Conservation (phyloP, 1,140 invertebrate genomes). For the Anthonomus grandis region DNA sequence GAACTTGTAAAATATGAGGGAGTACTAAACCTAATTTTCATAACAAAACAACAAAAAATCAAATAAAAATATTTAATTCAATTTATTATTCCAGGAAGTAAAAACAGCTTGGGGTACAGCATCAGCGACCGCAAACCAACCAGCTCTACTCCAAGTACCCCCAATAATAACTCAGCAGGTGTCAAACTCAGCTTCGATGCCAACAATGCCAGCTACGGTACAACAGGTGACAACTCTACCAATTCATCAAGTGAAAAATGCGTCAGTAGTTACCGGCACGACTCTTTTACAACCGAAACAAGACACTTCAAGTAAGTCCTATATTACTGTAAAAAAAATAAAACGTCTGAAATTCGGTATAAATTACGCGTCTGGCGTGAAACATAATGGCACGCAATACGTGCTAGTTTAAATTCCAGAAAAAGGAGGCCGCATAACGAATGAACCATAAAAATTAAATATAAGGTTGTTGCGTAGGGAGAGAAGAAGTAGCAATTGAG, state of each 20-base stretch:
- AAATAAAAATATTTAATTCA: background rate
- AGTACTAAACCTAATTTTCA: too few relatives aligned
- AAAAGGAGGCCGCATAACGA: too few relatives aligned
- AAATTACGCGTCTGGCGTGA: too few relatives aligned
- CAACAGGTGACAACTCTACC: slow-evolving; percentile 3
- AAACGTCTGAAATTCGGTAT: too few relatives aligned
- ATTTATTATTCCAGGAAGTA: slow-evolving; percentile 18
- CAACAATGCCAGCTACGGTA: slow-evolving; percentile 10
- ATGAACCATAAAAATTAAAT: too few relatives aligned
- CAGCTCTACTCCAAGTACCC: slow-evolving; percentile 14
- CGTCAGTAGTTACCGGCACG: background rate
- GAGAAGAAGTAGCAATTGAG: too few relatives aligned
- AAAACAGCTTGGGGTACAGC: slow-evolving; percentile 15
- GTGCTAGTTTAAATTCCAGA: too few relatives aligned
- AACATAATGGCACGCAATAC: too few relatives aligned
- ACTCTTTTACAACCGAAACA: slow-evolving; percentile 7
- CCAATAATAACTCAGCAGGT: slow-evolving; percentile 18
- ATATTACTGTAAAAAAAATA: background rate
- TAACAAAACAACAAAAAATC: background rate
- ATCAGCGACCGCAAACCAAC: slow-evolving; percentile 5
- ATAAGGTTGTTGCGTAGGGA: too few relatives aligned
- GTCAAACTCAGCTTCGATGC: background rate
- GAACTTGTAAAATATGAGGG: too few relatives aligned
- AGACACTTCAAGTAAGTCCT: slow-evolving; percentile 25
- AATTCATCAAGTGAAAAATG: slow-evolving; percentile 4